These are phyloP conservation scores for Clarias pachynema DNA, from an alignment of 2,797 vertebrate species.

Conservation along the genomic window DNA sequence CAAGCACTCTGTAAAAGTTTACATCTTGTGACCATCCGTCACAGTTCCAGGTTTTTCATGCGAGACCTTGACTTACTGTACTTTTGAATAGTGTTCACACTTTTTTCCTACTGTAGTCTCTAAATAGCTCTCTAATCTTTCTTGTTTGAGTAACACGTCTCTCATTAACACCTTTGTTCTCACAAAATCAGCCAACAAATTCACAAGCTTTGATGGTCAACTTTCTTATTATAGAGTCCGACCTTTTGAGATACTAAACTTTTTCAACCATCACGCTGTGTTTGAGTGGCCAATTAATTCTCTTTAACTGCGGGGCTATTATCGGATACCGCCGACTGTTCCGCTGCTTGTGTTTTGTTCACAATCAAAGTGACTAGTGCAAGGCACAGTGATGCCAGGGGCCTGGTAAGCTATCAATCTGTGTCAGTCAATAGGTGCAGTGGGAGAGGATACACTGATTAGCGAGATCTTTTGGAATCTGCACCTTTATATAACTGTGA, in stretches of 20 bases:
- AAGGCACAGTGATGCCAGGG: constrained; percentile 31
- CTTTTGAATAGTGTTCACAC: not conserved
- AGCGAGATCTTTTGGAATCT: constrained; percentile 13
- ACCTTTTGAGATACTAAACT: constrained; percentile 32
- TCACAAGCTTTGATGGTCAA: not conserved
- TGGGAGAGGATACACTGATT: constrained; percentile 6
- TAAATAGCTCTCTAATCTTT: constrained; percentile 8
- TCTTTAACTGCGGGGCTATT: constrained; percentile 30
- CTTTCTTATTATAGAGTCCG: constrained; percentile 36
- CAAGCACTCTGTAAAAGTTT: not conserved
- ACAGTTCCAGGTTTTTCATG: not conserved
- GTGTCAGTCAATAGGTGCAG: constrained; percentile 24
- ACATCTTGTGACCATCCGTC: not conserved
- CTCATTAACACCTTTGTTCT: constrained; percentile 31
- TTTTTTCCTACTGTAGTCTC: not conserved
- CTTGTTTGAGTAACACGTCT: constrained; percentile 7
- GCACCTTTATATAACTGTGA: constrained; percentile 33
- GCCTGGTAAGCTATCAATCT: constrained; percentile 23
- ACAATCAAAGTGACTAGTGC: constrained; percentile 31
- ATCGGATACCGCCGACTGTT: constrained; percentile 12
- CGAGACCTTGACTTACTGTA: constrained; percentile 2
- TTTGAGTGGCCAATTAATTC: constrained; percentile 50
- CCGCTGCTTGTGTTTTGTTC: constrained; percentile 34
- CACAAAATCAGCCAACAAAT: not conserved
- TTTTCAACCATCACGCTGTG: constrained; percentile 41